A percentile compares a stretch with the other conserved stretches of the same genome.
These are phyloP conservation scores for Mionectes macconnelli DNA, from an alignment of 2,113 vertebrate species.

Conservation along the genomic window DNA sequence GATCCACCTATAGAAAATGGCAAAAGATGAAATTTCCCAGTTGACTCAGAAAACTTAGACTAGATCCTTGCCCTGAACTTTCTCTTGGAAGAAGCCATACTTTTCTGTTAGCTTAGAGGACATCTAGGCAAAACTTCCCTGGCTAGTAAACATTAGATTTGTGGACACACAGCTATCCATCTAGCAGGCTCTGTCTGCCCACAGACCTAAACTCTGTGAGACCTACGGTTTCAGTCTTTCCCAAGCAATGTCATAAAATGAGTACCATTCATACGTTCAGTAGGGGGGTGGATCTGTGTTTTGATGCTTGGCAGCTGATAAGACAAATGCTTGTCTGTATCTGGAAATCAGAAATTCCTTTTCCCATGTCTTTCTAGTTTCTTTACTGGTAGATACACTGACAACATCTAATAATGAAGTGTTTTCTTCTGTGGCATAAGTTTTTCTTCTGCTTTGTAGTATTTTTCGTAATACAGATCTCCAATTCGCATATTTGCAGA, in stretches of 20 bases:
- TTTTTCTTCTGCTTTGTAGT: background rate
- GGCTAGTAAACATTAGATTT: background rate
- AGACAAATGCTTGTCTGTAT: background rate
- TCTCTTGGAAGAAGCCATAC: background rate
- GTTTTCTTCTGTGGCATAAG: background rate
- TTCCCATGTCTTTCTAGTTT: background rate
- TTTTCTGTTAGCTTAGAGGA: background rate
- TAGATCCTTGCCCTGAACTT: background rate
- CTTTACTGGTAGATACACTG: background rate
- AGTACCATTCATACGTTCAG: background rate
- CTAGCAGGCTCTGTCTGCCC: background rate
- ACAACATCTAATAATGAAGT: background rate
- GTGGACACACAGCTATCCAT: background rate
- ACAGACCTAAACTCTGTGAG: background rate
- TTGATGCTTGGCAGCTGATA: background rate
- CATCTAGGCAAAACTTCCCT: background rate
- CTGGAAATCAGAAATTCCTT: background rate
- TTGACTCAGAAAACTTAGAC: background rate
- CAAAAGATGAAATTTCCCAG: background rate
- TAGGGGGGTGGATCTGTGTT: rapidly evolving
- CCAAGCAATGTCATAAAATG: background rate
- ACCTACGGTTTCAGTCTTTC: background rate
- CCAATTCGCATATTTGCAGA: background rate
- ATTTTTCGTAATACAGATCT: background rate
- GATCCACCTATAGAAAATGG: background rate